These are phyloP conservation scores for Carollia perspicillata DNA, from an alignment of 2,113 vertebrate species.

Conservation along the genomic window DNA sequence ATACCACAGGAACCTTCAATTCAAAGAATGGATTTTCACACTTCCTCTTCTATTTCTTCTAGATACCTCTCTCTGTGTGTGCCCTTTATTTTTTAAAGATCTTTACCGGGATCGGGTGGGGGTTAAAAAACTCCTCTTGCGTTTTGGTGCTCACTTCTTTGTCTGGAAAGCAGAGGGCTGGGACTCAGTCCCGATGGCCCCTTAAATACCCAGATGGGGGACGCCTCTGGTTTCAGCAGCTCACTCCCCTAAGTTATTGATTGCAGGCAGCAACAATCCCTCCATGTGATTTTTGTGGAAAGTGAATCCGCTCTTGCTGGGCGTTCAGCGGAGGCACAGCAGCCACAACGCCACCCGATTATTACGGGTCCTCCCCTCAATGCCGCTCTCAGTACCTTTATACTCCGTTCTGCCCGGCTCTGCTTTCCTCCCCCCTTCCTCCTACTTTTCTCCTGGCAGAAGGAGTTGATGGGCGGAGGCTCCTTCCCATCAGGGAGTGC, in stretches of 20 bases:
- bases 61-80: background rate
- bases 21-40: constrained; percentile 56
- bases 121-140: background rate
- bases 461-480: constrained; percentile 35
- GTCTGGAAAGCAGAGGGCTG: constrained; percentile 38
- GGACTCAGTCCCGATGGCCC: background rate
- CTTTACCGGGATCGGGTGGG: background rate
- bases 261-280: constrained; percentile 37
- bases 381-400: background rate
- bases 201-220: constrained; percentile 21
- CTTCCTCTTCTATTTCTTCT: background rate
- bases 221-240: constrained; percentile 44
- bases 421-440: background rate
- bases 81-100: constrained; percentile 47
- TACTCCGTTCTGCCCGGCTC: background rate
- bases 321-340: constrained; percentile 14
- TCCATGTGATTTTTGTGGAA: constrained; percentile 36
- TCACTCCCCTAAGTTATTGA: constrained; percentile 44
- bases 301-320: constrained; percentile 33
- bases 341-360: constrained; percentile 11
- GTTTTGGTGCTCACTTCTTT: constrained; percentile 59
- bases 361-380: background rate
- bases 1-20: constrained; percentile 42
- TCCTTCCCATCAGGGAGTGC: background rate
- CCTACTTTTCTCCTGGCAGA: background rate